These are phyloP conservation scores for Nezara viridula DNA, from an alignment of 2,888 invertebrate genomes.

Conservation along the genomic window DNA sequence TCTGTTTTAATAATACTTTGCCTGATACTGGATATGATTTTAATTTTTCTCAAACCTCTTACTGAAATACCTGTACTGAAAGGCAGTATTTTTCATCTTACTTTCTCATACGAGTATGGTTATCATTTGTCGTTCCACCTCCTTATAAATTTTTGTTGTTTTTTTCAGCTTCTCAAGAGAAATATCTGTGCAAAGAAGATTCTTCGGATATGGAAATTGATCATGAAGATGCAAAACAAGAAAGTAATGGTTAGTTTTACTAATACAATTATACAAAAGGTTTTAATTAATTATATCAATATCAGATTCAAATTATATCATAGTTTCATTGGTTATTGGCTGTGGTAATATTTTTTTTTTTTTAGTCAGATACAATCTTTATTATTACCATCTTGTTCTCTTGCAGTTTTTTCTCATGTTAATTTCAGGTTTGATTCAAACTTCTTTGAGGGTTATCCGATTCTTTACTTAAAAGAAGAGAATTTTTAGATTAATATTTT, in stretches of 20 bases:
- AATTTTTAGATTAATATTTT: neutral
- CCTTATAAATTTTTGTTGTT: neutral
- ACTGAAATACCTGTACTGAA: neutral
- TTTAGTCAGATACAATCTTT: too few species aligned
- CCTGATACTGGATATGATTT: neutral
- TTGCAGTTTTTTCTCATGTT: neutral
- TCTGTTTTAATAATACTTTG: too few species aligned
- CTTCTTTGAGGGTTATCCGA: neutral
- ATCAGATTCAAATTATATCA: neutral
- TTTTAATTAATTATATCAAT: neutral
- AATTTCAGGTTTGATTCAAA: neutral
- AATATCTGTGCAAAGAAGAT: constrained; percentile 54
- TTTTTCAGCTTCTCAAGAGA: constrained; percentile 45
- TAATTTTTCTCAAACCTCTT: neutral
- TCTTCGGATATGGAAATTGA: constrained; percentile 59
- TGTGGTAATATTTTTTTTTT: neutral
- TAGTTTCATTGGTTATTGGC: neutral
- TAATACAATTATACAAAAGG: neutral
- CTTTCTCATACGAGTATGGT: neutral
- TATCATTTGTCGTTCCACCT: neutral
- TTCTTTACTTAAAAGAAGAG: neutral
- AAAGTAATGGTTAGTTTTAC: constrained; percentile 49
- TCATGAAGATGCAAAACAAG: constrained; percentile 52
- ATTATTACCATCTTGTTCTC: too few species aligned
- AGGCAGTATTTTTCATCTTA: neutral